These are phyloP conservation scores for Chloroceryle amazona DNA, from an alignment of 2,797 vertebrate species.

Conservation along the genomic window DNA sequence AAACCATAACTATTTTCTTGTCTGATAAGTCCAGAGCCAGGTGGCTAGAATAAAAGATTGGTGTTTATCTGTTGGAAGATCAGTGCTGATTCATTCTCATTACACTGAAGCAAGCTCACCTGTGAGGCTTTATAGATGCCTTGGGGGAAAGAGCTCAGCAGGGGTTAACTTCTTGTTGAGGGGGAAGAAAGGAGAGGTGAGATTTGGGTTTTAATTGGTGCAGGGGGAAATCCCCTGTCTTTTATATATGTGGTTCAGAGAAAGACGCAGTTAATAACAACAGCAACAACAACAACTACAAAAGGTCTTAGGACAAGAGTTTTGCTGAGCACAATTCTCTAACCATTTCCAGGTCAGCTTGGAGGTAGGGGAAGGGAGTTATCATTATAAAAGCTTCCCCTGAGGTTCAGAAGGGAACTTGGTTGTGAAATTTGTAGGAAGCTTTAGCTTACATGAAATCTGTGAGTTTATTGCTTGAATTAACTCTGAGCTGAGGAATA, in stretches of 20 bases:
- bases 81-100: constrained; percentile 81
- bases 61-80: constrained; percentile 82
- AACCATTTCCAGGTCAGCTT: constrained; percentile 55
- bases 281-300: constrained; percentile 53
- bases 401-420: not conserved
- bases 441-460: constrained; percentile 20
- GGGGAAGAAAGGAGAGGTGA: constrained; percentile 73
- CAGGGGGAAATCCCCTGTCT: constrained; percentile 77
- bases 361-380: constrained; percentile 12
- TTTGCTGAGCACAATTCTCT: constrained; percentile 34
- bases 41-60: constrained; percentile 80
- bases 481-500: constrained; percentile 19
- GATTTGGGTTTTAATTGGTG: constrained; percentile 80
- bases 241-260: constrained; percentile 45
- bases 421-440: not conserved
- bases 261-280: constrained; percentile 51
- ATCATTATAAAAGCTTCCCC: constrained; percentile 24
- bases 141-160: constrained; percentile 79
- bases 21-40: constrained; percentile 67
- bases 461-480: constrained; percentile 54
- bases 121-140: constrained; percentile 82
- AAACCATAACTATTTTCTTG: constrained; percentile 34
- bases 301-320: constrained; percentile 37
- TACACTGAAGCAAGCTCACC: constrained; percentile 78
- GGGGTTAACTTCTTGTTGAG: constrained; percentile 80